Conservation (phyloP, 2,888 invertebrate genomes). For the Oscheius sp. region DNA sequence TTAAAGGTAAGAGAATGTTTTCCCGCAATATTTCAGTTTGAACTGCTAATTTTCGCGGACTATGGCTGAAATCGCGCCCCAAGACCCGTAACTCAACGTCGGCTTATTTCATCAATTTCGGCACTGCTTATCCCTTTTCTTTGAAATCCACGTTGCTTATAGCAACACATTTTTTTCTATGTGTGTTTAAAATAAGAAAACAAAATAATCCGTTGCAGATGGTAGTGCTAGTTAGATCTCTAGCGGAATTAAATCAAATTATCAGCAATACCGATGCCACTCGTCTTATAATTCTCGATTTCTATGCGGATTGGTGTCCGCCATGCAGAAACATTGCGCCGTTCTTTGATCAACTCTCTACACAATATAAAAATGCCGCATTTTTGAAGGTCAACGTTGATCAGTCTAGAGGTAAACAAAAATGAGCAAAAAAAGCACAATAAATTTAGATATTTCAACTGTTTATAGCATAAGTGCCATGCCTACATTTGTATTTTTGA, state of each 20-base stretch:
- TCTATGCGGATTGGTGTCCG: conserved; percentile 66
- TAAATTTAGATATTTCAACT: conserved; percentile 76
- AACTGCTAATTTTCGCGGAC: not conserved
- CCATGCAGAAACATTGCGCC: conserved; percentile 83
- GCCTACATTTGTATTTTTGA: conserved; percentile 97
- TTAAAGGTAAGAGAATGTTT: conserved; percentile 2
- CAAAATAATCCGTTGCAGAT: not conserved
- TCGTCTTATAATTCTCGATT: conserved; percentile 57
- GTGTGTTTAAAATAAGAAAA: not conserved
- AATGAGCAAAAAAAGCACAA: too few relatives aligned
- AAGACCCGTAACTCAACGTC: not conserved
- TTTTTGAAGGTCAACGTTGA: conserved; percentile 91
- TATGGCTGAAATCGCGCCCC: not conserved
- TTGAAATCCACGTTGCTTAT: not conserved
- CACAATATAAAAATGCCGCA: conserved; percentile 85
- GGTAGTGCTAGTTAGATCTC: not conserved
- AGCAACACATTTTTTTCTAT: not conserved
- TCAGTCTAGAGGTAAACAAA: conserved; percentile 71
- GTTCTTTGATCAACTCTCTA: conserved; percentile 85
- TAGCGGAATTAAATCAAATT: not conserved
- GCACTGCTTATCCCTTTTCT: not conserved
- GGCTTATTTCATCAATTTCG: not conserved
- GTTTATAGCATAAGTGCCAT: conserved; percentile 90
- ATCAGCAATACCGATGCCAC: conserved; percentile 11
- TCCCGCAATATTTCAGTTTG: not conserved